phyloP scores from a whole-genome alignment of 2,888 invertebrate genomes.

The Erynnis tages region DNA sequence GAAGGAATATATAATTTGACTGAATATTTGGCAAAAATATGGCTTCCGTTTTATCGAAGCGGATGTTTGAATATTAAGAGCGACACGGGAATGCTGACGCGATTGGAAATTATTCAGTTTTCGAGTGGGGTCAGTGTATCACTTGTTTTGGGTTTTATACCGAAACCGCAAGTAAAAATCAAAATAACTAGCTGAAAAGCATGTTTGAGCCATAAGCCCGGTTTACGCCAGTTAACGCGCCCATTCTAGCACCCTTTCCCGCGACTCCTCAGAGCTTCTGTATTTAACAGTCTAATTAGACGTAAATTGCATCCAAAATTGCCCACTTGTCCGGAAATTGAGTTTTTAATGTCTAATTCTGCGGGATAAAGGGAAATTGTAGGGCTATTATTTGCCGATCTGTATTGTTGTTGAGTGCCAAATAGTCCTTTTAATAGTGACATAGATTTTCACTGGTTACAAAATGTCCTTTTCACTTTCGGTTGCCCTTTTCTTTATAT shows the following conservation, averaged over 20 bases:
- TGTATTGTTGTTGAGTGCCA: constrained; percentile 18
- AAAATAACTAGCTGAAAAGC: constrained; percentile 6
- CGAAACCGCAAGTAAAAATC: constrained; percentile 7
- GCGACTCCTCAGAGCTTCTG: constrained; percentile 44
- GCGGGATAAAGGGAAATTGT: constrained; percentile 65
- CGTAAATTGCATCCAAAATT: constrained; percentile 74
- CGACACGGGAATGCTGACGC: constrained; percentile 49
- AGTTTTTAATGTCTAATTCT: constrained; percentile 75
- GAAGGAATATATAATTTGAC: constrained; percentile 51
- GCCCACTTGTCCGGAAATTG: constrained; percentile 69
- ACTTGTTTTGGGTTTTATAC: no score
- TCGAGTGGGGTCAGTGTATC: no score
- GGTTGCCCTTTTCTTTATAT: neutral
- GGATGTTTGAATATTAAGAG: constrained; percentile 59
- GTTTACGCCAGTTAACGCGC: constrained; percentile 30
- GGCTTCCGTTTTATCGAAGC: constrained; percentile 52
- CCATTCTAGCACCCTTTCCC: constrained; percentile 19
- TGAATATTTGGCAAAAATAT: constrained; percentile 57
- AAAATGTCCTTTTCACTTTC: neutral
- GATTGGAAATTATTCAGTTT: constrained; percentile 26
- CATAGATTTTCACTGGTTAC: constrained; percentile 1
- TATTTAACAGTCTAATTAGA: constrained; percentile 75
- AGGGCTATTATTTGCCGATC: constrained; percentile 47
- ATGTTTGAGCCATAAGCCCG: constrained; percentile 38
- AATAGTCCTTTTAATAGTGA: constrained; percentile 9